Evolutionary conservation across 2,113 vertebrate species (phyloP), one percentile per base, ranked within the genome.

Genomic region (Toxostoma redivivum): DNA sequence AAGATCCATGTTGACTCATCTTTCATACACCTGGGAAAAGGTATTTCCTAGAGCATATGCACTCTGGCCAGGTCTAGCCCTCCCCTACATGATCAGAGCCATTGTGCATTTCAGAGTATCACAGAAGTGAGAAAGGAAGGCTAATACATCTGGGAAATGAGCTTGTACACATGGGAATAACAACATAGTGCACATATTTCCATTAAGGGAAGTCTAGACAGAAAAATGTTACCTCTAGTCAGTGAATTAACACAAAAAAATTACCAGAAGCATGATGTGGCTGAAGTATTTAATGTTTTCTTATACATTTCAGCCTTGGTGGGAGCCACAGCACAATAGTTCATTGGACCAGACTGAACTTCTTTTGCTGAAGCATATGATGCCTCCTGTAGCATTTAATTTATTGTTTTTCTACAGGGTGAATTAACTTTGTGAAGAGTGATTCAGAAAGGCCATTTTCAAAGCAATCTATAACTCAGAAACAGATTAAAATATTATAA

Each of bases 141-240:
- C 1, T 51, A 73, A 69, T 17, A 5, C 12, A 21, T 28, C 37
- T 81, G n/a, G 7, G 37, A 73, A 84, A 70, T 44, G 2, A 73
- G 24, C 12, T 40, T 48, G 8, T 24, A 78, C 8, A 24, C 5
- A 4, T 27, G 11, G n/a, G 7, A 78, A 73, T 24, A 84, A 53
- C 0, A 0, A 45, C 18, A 81, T 1, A 40, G 30, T 30, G 17
- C 9, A 65, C 5, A 7, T 74, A 35, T 53, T 56, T 74, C 37
- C 12, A 0, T 28, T 51, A 51, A 37, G 11, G 19, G n/a, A 61
- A 69, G 51, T 57, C 24, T 47, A 87, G 54, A 61, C 37, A 73
- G n/a, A 65, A 90, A 65, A 51, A 69, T 14, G 24, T 6, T 56
- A 40, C 12, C 17, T 84, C 19, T 81, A 51, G 37, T 69, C 19